Evolutionary conservation across 2,113 vertebrate genomes (phyloP).

Genomic region (Mellivora capensis): DNA sequence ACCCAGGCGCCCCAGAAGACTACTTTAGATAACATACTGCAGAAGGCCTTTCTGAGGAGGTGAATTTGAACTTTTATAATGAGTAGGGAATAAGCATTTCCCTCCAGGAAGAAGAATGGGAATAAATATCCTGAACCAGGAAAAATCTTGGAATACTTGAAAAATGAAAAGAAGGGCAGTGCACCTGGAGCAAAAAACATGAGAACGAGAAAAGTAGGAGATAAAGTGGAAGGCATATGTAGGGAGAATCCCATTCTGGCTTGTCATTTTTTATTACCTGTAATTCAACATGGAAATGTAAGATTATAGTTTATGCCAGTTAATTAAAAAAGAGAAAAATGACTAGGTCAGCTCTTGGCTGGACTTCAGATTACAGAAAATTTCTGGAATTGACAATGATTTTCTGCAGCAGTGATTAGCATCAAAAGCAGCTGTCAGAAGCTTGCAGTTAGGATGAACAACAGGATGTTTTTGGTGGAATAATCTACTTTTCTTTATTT

Average conservation of each 20-base stretch:
- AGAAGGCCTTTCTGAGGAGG: neutral
- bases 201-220: neutral
- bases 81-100: neutral
- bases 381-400: neutral
- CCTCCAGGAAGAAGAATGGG: neutral
- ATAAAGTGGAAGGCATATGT: neutral
- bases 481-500: neutral
- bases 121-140: neutral
- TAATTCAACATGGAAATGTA: neutral
- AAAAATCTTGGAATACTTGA: neutral
- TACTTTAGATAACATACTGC: neutral
- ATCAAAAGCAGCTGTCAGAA: neutral
- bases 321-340: neutral
- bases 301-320: neutral
- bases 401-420: too few species aligned
- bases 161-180: neutral
- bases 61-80: neutral
- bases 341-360: neutral
- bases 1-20: neutral
- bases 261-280: neutral
- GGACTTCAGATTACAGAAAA: neutral
- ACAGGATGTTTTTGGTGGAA: neutral
- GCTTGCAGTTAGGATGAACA: neutral
- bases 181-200: accelerated
- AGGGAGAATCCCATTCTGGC: neutral